These are phyloP conservation scores for Chauna torquata DNA, from an alignment of 2,113 vertebrate species.

Conservation along the genomic window DNA sequence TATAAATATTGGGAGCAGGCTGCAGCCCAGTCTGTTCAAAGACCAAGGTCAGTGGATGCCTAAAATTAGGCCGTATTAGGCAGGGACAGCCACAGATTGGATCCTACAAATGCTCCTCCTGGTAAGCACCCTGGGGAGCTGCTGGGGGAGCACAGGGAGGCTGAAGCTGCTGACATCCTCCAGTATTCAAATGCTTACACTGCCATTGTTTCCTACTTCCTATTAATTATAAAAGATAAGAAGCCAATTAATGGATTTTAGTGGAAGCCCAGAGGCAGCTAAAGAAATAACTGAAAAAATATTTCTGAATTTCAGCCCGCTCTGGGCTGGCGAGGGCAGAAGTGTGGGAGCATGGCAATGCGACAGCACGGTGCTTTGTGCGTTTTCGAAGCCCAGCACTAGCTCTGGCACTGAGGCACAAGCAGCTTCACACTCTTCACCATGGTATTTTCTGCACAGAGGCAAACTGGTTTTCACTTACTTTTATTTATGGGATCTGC, in stretches of 20 bases:
- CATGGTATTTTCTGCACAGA: not conserved
- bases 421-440: not conserved
- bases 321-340: not conserved
- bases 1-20: not conserved
- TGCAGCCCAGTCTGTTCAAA: not conserved
- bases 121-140: not conserved
- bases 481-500: conserved; percentile 96
- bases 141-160: not conserved
- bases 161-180: not conserved
- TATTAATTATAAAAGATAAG: not conserved
- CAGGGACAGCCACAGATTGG: not conserved
- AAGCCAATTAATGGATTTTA: not conserved
- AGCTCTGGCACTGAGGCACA: not conserved
- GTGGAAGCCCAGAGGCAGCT: not conserved
- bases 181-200: not conserved
- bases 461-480: conserved; percentile 60
- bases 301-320: not conserved
- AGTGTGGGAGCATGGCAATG: rapidly evolving
- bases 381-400: not conserved
- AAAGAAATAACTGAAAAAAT: not conserved
- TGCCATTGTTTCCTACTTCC: not conserved
- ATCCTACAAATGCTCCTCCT: not conserved
- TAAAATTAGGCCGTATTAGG: not conserved
- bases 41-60: not conserved
- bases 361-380: rapidly evolving